phyloP scores from a whole-genome alignment of 2,888 invertebrate species.

The Halocaridina rubra region DNA sequence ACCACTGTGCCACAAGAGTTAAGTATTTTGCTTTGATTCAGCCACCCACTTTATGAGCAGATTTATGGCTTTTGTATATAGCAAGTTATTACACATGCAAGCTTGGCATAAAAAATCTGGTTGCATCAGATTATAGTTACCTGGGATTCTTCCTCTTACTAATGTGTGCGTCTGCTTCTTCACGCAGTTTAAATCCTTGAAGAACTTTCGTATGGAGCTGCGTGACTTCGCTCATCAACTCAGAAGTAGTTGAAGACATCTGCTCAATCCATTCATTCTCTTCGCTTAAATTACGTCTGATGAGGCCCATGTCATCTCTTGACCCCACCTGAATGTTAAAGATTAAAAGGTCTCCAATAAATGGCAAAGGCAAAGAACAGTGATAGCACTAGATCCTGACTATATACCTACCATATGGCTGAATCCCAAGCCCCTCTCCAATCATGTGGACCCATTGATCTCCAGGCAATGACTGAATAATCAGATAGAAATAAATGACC shows the following conservation, averaged over 20 bases:
- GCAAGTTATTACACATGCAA: not conserved
- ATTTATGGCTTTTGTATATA: not conserved
- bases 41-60: not conserved
- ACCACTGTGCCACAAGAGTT: too few species aligned
- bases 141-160: conserved; percentile 33
- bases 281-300: conserved; percentile 11
- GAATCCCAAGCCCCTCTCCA: too few species aligned
- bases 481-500: too few species aligned
- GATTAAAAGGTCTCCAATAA: too few species aligned
- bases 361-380: too few species aligned
- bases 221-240: conserved; percentile 28
- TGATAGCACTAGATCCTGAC: too few species aligned
- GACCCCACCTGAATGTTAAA: conserved; percentile 33
- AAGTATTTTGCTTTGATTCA: too few species aligned
- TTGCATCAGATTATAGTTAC: not conserved
- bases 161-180: conserved; percentile 37
- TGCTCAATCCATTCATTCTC: conserved; percentile 24
- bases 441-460: too few species aligned
- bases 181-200: conserved; percentile 32
- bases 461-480: too few species aligned
- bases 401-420: too few species aligned
- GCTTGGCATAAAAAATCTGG: not conserved
- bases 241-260: conserved; percentile 29
- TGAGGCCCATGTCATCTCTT: conserved; percentile 16
- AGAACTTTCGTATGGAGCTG: conserved; percentile 37